Percentiles rank a stretch among this genome's conserved stretches.
Conservation (phyloP, 2,797 vertebrate genomes). For the Malacoraja senta region DNA sequence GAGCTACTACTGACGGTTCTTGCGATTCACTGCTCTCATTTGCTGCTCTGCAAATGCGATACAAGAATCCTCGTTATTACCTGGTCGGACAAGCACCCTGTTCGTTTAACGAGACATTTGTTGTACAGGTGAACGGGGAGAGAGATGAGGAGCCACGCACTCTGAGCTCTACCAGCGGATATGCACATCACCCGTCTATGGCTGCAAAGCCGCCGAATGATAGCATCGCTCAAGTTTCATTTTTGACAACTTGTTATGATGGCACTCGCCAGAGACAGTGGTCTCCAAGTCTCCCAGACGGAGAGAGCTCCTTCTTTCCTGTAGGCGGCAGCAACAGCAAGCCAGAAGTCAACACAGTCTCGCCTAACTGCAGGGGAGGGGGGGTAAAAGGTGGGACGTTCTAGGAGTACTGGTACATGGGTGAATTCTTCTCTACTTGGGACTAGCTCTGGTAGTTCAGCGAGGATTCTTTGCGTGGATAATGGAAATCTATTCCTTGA, state of each 20-base stretch:
- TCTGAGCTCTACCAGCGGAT: background rate
- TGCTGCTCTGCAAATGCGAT: background rate
- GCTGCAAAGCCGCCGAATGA: background rate
- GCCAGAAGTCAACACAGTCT: background rate
- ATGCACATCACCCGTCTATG: background rate
- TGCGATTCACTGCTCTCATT: background rate
- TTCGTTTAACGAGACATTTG: background rate
- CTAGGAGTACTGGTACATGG: background rate
- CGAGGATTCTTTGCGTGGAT: background rate
- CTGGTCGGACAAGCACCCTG: background rate
- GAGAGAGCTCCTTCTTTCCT: background rate
- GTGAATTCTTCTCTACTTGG: background rate
- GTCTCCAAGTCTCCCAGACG: background rate
- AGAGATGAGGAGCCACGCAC: background rate
- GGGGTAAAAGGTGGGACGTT: background rate
- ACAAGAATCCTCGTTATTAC: background rate
- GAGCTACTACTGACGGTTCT: background rate
- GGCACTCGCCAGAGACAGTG: background rate
- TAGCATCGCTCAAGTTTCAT: background rate
- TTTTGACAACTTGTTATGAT: background rate
- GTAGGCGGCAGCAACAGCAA: slow-evolving; percentile 13
- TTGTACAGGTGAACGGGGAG: background rate
- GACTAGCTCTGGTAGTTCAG: background rate
- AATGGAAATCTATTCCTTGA: background rate
- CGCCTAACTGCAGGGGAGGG: background rate